A percentile compares a stretch with the other conserved stretches of the same genome.
These are phyloP conservation scores for Cynopterus brachyotis DNA, from an alignment of 2,113 vertebrate genomes.

Conservation along the genomic window DNA sequence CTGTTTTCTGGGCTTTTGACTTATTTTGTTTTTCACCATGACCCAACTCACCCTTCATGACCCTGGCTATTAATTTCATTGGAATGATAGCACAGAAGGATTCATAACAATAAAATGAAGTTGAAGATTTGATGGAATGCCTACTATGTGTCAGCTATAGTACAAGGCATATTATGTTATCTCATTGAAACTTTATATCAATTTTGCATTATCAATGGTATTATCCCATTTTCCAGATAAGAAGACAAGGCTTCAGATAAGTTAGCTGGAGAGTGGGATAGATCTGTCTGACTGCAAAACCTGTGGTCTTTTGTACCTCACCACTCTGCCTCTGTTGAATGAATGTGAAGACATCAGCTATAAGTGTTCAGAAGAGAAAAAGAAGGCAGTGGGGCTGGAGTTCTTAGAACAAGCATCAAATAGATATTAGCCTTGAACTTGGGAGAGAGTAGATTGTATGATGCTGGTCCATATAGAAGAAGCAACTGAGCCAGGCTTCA, in stretches of 20 bases:
- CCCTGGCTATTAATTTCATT: slow-evolving; percentile 1
- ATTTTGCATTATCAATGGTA: not conserved
- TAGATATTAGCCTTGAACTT: not conserved
- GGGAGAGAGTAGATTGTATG: not conserved
- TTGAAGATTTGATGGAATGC: not conserved
- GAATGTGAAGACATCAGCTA: not conserved
- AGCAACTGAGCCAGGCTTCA: not conserved
- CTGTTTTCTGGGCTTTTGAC: not conserved
- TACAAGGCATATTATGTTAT: not conserved
- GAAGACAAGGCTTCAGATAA: not conserved
- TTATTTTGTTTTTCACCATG: slow-evolving; percentile 40
- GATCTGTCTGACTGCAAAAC: not conserved
- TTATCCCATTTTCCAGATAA: slow-evolving; percentile 40
- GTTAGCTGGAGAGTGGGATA: not conserved
- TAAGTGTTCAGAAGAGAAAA: not conserved
- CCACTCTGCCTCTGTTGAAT: not conserved
- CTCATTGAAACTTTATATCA: not conserved
- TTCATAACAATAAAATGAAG: not conserved
- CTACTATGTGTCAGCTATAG: not conserved
- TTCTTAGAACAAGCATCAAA: slow-evolving; percentile 7
- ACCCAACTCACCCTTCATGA: not conserved
- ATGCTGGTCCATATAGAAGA: not conserved
- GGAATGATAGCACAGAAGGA: not conserved
- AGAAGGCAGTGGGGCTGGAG: not conserved
- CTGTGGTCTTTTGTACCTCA: not conserved